Conservation (phyloP, 1,140 invertebrate genomes). For the Drosophila pandora region DNA sequence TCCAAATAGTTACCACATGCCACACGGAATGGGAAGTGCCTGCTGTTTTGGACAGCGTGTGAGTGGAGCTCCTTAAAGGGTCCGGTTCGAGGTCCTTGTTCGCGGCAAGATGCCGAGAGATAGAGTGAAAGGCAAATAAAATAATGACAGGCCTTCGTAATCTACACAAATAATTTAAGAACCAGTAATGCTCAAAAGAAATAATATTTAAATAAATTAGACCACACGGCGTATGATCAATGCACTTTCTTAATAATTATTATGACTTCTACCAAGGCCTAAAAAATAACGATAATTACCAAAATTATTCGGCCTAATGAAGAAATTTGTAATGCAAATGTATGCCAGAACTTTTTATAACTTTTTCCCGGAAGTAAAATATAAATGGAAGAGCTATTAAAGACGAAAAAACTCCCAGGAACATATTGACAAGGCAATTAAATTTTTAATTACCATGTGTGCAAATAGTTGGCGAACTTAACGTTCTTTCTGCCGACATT, state of each 20-base stretch:
- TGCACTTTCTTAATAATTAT: no score
- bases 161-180: neutral
- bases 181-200: neutral
- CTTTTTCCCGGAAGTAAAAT: slow-evolving; percentile 8
- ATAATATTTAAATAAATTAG: neutral
- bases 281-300: no score
- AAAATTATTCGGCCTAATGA: no score
- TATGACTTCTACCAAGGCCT: no score
- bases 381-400: slow-evolving; percentile 2
- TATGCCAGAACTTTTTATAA: slow-evolving; percentile 27
- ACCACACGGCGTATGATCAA: slow-evolving; percentile 1
- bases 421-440: slow-evolving; percentile 75
- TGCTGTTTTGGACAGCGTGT: slow-evolving; percentile 43
- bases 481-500: slow-evolving; percentile 59
- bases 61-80: slow-evolving; percentile 16
- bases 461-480: slow-evolving; percentile 66
- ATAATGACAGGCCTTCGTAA: neutral
- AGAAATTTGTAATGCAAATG: slow-evolving; percentile 75
- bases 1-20: slow-evolving; percentile 51
- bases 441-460: slow-evolving; percentile 75
- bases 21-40: slow-evolving; percentile 31
- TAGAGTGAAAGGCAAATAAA: neutral
- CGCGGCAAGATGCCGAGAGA: neutral
- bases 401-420: slow-evolving; percentile 21
- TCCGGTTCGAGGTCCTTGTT: slow-evolving; percentile 3